Base-by-base conservation (phyloP, 1,140 invertebrate species). In the Ectropis grisescens region DNA sequence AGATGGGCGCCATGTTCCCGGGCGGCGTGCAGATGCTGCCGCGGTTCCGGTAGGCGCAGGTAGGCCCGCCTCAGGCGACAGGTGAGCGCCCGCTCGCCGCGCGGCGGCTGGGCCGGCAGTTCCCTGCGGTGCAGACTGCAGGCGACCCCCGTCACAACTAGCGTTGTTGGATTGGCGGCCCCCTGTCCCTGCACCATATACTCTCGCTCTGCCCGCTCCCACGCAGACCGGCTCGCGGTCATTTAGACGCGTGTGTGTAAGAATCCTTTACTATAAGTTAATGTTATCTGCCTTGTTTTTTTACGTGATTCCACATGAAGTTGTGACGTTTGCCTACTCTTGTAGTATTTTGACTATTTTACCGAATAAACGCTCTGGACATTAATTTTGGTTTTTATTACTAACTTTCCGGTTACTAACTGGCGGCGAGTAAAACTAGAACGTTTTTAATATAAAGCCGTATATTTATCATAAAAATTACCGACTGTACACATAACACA, bases 271-370 rank as follows among this genome's bases (percentile, higher is more conserved):
- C 10, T 6, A 26, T 26, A 26, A 64, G 47, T 72, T 59, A 61
- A 71, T 70, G 60, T 68, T 68, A 50, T 62, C 53, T 74, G 69
- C 69, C 70, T 74, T 78, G 58, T 71, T 69, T 69, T 60, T 62
- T 62, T 67, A 64, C 68, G 58, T 64, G 58, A 74, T 71, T 74
- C 69, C 68, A 74, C 58, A 53, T 64, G 45, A 68, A 74, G 68
- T 74, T 78, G 72, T 78, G 76, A 78, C 69, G 70, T 75, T 80
- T 75, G 68, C 68, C 72, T 75, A 74, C 62, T 71, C 66, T 76
- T 80, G 72, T 81, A 81, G 76, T 65, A 72, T 81, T 76, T 78
- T 76, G 71, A 81, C 62, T 68, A 74, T 68, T 81, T 80, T 78
- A 78, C 58, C 71, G 57, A 80, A 78, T 80, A 80, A 80, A 78